Percentiles rank a stretch among this genome's conserved stretches.
Evolutionary conservation across 30 jellyfish, hydroid and myxozoan genomes (phyloP).

Genomic region (Aurelia aurita complex sp. Pacific): DNA sequence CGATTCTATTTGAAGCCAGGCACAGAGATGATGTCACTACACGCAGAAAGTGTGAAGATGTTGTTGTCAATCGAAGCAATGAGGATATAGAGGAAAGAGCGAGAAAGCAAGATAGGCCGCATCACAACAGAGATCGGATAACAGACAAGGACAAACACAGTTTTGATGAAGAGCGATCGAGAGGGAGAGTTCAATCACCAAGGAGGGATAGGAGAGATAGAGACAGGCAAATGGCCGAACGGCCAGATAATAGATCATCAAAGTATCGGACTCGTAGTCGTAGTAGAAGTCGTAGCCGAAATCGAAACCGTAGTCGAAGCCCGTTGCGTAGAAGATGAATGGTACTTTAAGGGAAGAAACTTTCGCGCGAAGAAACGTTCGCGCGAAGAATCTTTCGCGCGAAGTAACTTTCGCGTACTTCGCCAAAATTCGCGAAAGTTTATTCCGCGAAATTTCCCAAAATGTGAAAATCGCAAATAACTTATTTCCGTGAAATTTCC

Average conservation of each 20-base stretch:
- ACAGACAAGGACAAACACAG: not conserved
- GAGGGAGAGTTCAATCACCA: not conserved
- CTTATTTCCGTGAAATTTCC: too few relatives aligned
- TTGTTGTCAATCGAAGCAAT: not conserved
- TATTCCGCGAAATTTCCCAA: too few relatives aligned
- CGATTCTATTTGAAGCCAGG: too few relatives aligned
- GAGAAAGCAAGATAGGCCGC: not conserved
- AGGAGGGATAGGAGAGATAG: not conserved
- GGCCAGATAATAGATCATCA: too few relatives aligned
- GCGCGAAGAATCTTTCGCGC: too few relatives aligned
- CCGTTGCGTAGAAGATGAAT: constrained; percentile 8
- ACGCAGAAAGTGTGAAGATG: too few relatives aligned
- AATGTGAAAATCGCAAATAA: too few relatives aligned
- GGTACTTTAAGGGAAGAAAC: not conserved
- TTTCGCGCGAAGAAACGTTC: not conserved
- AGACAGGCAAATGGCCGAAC: not conserved
- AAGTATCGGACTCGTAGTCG: not conserved
- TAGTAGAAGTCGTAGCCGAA: not conserved
- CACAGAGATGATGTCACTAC: too few relatives aligned
- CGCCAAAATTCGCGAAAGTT: too few relatives aligned
- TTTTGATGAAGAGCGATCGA: not conserved
- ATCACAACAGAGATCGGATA: too few relatives aligned
- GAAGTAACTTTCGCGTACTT: too few relatives aligned
- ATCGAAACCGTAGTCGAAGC: constrained; percentile 50
- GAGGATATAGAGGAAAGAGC: not conserved